phyloP scores from a whole-genome alignment of 2,797 vertebrate species.

The Intellagama lesueurii region DNA sequence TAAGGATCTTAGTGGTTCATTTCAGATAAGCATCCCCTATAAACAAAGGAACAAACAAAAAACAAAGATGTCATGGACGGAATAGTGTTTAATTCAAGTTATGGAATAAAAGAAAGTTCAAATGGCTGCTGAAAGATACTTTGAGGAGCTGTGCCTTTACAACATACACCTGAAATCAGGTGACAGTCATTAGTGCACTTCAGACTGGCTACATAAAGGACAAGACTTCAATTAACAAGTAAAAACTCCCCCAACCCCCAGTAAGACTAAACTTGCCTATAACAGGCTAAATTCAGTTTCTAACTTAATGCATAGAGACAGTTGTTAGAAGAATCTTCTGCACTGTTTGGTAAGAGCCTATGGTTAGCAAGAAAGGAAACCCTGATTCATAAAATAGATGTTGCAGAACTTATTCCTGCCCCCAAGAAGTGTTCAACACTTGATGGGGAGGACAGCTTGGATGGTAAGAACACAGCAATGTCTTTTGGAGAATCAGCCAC shows the following conservation, averaged over 20 bases:
- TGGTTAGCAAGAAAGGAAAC: neutral
- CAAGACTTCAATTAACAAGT: conserved; percentile 53
- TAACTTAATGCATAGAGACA: neutral
- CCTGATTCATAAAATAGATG: neutral
- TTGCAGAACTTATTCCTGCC: neutral
- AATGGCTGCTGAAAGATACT: conserved; percentile 31
- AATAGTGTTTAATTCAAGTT: conserved; percentile 67
- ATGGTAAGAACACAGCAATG: neutral
- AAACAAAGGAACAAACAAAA: neutral
- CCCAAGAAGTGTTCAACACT: neutral
- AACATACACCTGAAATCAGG: conserved; percentile 10
- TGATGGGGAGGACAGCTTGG: neutral
- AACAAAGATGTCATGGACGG: conserved; percentile 49
- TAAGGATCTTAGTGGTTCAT: conserved; percentile 16
- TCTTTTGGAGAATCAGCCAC: neutral
- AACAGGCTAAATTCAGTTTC: conserved; percentile 2
- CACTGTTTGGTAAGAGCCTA: conserved; percentile 24
- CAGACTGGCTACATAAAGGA: conserved; percentile 31
- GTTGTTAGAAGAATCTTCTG: neutral
- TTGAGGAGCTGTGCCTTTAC: conserved; percentile 58
- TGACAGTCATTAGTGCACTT: conserved; percentile 53
- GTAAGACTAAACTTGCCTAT: conserved; percentile 37
- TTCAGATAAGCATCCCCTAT: neutral
- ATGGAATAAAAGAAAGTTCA: conserved; percentile 51
- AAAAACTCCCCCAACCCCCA: conserved; percentile 29